Conservation (phyloP, 2,797 vertebrate species). For the Hapalemur alaotrensis region DNA sequence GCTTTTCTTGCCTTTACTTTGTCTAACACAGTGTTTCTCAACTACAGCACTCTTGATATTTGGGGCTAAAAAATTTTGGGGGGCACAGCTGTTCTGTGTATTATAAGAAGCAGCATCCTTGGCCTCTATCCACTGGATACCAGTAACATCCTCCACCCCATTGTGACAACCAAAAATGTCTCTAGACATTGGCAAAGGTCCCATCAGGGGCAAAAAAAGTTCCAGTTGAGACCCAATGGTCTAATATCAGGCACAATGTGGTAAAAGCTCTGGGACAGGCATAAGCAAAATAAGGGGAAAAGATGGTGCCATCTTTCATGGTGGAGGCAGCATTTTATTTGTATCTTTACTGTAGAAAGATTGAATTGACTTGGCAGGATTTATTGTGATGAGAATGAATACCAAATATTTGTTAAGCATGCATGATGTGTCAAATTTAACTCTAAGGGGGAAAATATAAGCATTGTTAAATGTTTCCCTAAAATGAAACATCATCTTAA, state of each 20-base stretch:
- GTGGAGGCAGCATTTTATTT: background rate
- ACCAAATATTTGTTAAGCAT: conserved; percentile 24
- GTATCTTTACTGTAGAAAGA: background rate
- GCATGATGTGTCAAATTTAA: conserved; percentile 3
- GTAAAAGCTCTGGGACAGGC: background rate
- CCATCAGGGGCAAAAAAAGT: background rate
- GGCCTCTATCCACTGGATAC: background rate
- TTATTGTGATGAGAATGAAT: conserved; percentile 40
- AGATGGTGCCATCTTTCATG: background rate
- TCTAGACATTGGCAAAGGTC: background rate
- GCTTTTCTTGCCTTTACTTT: background rate
- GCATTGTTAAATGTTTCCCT: conserved; percentile 20
- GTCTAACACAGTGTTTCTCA: background rate
- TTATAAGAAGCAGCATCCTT: background rate
- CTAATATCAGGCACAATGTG: background rate
- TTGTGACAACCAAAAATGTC: background rate
- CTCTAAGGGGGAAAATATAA: conserved; percentile 1
- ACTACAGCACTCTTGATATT: background rate
- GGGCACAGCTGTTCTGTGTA: accelerated
- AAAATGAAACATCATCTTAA: conserved; percentile 46
- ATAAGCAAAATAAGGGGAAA: background rate
- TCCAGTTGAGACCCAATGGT: background rate
- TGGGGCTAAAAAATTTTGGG: background rate
- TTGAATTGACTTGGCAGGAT: background rate
- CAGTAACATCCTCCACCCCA: background rate